Conservation (phyloP, 2,797 vertebrate genomes). For the Orestias chungarensis region DNA sequence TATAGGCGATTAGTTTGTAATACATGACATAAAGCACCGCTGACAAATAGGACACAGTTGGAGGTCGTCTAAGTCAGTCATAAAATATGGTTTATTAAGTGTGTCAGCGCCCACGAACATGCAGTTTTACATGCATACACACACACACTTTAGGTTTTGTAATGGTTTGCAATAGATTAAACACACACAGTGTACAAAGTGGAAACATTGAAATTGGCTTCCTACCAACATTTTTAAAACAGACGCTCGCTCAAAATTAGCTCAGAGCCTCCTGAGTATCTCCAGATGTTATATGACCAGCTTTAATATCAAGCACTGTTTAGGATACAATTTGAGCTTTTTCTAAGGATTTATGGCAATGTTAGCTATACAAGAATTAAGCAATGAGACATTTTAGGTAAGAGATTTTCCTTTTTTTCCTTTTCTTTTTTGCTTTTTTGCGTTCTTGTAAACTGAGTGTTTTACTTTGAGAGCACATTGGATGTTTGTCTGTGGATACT, state of each 20-base stretch:
- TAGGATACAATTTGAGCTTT: constrained; percentile 16
- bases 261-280: constrained; percentile 45
- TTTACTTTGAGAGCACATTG: constrained; percentile 8
- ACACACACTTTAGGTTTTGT: constrained; percentile 23
- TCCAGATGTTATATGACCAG: constrained; percentile 50
- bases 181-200: constrained; percentile 36
- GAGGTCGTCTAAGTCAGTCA: constrained; percentile 34
- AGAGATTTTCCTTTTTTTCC: background rate
- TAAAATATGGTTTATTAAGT: constrained; percentile 29
- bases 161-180: constrained; percentile 13
- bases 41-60: constrained; percentile 49
- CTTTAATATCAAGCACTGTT: constrained; percentile 33
- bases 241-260: constrained; percentile 27
- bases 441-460: background rate
- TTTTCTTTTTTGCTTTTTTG: background rate
- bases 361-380: constrained; percentile 12
- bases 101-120: background rate
- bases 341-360: constrained; percentile 7
- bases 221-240: constrained; percentile 28
- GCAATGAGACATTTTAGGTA: constrained; percentile 10
- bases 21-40: constrained; percentile 23
- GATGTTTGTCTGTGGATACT: constrained; percentile 23
- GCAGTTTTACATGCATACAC: background rate
- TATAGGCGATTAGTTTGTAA: constrained; percentile 33
- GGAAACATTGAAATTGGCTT: constrained; percentile 40